These are phyloP conservation scores for Sinocyclocheilus maitianheensis DNA, from an alignment of 2,113 vertebrate genomes.

Conservation along the genomic window DNA sequence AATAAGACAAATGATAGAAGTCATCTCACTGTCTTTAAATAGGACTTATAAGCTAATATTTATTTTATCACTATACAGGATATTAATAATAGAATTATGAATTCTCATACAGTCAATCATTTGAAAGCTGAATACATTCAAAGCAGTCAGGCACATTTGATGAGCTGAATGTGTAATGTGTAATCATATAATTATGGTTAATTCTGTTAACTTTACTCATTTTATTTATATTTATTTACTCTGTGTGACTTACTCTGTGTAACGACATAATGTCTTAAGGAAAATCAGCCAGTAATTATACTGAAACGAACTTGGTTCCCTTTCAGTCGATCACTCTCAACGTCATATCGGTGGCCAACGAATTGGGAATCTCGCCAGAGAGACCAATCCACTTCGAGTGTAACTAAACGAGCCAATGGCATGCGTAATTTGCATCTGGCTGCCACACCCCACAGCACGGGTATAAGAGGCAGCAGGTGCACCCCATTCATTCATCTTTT, in stretches of 20 bases:
- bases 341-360: no score
- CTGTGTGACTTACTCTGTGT: no score
- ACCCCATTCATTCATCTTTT: no score
- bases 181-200: not conserved
- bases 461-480: no score
- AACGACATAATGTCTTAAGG: no score
- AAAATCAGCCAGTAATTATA: not conserved
- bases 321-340: no score
- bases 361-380: no score
- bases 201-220: not conserved
- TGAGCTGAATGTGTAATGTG: conserved; percentile 26
- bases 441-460: no score
- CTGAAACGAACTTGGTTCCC: no score
- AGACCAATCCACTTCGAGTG: no score
- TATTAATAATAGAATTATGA: conserved; percentile 75
- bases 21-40: conserved; percentile 71
- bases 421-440: no score
- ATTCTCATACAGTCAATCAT: conserved; percentile 72
- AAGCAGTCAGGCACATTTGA: conserved; percentile 46
- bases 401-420: no score
- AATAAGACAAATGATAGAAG: conserved; percentile 73
- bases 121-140: conserved; percentile 61
- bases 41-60: conserved; percentile 69
- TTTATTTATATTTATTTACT: not conserved
- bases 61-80: conserved; percentile 72